These are phyloP conservation scores for Zootoca vivipara DNA, from an alignment of 2,113 vertebrate genomes.

Conservation along the genomic window DNA sequence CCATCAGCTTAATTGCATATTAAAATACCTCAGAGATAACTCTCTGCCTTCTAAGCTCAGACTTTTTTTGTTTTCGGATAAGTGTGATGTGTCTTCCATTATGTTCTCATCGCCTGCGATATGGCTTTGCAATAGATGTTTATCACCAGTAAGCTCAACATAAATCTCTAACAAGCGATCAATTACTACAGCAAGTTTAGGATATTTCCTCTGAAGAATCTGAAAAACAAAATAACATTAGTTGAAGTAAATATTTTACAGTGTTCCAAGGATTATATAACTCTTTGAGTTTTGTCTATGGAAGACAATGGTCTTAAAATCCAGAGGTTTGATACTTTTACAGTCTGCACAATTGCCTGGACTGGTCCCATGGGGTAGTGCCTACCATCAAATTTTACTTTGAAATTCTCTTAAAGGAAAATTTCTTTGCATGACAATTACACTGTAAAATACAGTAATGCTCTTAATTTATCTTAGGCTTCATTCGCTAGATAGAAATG, in stretches of 20 bases:
- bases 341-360: no score
- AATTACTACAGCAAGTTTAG: conserved; percentile 77
- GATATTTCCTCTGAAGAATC: conserved; percentile 84
- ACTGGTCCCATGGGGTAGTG: background rate
- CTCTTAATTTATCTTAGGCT: no score
- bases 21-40: conserved; percentile 86
- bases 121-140: conserved; percentile 66
- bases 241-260: background rate
- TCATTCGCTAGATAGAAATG: no score
- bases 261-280: background rate
- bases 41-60: conserved; percentile 86
- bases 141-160: conserved; percentile 86
- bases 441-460: no score
- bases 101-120: background rate
- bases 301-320: background rate
- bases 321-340: background rate
- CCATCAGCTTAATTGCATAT: background rate
- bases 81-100: conserved; percentile 50
- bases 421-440: background rate
- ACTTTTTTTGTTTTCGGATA: conserved; percentile 68
- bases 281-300: background rate
- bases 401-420: background rate
- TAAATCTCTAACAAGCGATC: conserved; percentile 92
- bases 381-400: background rate
- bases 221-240: conserved; percentile 45